These are phyloP conservation scores for Anastatus disparis DNA, from an alignment of 1,140 invertebrate species.

Conservation along the genomic window DNA sequence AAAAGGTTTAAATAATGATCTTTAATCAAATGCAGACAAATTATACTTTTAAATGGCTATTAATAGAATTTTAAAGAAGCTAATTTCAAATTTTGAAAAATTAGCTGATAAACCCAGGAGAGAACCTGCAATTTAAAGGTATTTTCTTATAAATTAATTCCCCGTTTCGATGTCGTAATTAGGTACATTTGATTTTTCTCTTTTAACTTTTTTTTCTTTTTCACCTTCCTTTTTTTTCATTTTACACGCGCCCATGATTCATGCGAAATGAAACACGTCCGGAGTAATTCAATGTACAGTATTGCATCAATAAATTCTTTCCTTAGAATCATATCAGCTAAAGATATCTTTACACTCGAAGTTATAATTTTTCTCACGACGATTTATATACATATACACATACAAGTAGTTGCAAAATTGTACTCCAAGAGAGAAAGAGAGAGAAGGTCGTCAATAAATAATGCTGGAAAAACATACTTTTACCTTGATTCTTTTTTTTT, in stretches of 20 bases:
- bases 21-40: background rate
- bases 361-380: no score
- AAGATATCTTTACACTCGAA: no score
- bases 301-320: background rate
- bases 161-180: background rate
- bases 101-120: no score
- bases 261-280: conserved; percentile 8
- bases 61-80: conserved; percentile 4
- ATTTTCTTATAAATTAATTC: background rate
- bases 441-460: no score
- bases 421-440: no score
- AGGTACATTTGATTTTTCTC: no score
- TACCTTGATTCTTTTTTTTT: no score
- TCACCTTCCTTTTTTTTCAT: background rate
- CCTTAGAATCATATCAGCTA: no score
- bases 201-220: background rate
- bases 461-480: no score
- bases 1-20: background rate
- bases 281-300: background rate
- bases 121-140: background rate
- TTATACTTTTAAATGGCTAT: conserved; percentile 13
- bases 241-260: background rate
- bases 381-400: no score
- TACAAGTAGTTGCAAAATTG: no score
- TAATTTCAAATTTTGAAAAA: no score